Evolutionary conservation across 2,888 invertebrate species (phyloP), one percentile per base, ranked within the genome.

Genomic region (Opisthograptis luteolata): DNA sequence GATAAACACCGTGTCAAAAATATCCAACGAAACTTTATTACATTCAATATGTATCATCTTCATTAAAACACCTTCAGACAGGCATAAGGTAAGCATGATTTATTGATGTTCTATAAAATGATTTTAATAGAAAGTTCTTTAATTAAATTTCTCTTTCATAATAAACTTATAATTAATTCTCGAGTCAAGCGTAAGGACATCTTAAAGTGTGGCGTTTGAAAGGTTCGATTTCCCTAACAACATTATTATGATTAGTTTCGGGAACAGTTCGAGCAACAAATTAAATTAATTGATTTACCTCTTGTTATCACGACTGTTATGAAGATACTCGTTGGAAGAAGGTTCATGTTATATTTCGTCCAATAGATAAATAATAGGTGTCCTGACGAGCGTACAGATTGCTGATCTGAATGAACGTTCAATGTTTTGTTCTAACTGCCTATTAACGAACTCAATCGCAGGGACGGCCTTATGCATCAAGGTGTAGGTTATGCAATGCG

Each of bases 1-100:
- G 46, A 25, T 35, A 48, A 47, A 17, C n/a, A 4, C 28, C 47
- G 15, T 49, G 63, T 69, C 62, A 64, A 35, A 17, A 15, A 34
- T 34, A 20, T 13, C 10, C n/a, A n/a, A 25, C 17, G 14, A 9
- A 25, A 8, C 22, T 27, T 10, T 9, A 27, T 1, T n/a, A 1
- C 20, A 20, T 30, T 14, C n/a, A 19, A 20, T 20, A 40, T 13
- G 4, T 17, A 17, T 17, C 24, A 14, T 15, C 15, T 9, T 7
- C 20, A 10, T 35, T 8, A 39, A 37, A n/a, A 10, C n/a, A n/a
- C 13, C 27, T 28, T 30, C 17, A 19, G 28, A 13, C 19, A 17
- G 19, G 15, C 15, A 32, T 14, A 24, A 35, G 42, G 48, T 48
- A 10, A 48, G 8, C 34, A 17, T 24, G 17, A 12, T 24, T 30